phyloP scores from a whole-genome alignment of 2,113 vertebrate genomes.

The Cygnus atratus region DNA sequence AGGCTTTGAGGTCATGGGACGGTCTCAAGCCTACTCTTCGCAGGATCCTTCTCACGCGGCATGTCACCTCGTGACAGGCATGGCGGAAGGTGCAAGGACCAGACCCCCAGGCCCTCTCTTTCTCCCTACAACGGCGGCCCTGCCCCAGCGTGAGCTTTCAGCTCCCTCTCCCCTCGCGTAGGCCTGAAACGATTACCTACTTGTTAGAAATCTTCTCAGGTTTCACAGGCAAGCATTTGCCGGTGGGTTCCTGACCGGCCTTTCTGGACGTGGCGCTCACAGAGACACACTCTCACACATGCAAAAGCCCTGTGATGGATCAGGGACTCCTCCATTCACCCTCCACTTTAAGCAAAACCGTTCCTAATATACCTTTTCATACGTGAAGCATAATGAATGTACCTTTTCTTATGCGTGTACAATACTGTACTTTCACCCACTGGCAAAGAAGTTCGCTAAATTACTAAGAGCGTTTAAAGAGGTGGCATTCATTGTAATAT shows the following conservation, averaged over 20 bases:
- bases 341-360: constrained; percentile 57
- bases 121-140: constrained; percentile 39
- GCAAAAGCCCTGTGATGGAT: constrained; percentile 55
- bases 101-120: constrained; percentile 51
- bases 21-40: neutral
- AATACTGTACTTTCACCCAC: constrained; percentile 74
- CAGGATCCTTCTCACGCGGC: neutral
- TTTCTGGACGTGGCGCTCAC: constrained; percentile 43
- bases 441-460: constrained; percentile 69
- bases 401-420: constrained; percentile 70
- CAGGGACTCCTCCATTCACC: constrained; percentile 52
- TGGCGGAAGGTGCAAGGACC: constrained; percentile 45
- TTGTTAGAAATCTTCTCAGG: constrained; percentile 85
- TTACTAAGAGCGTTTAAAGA: constrained; percentile 68
- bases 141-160: constrained; percentile 74
- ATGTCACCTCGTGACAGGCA: neutral
- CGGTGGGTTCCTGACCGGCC: constrained; percentile 56
- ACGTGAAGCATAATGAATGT: constrained; percentile 66
- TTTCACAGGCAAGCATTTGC: constrained; percentile 80
- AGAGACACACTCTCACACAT: constrained; percentile 48
- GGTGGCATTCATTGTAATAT: constrained; percentile 69
- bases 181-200: constrained; percentile 83
- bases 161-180: constrained; percentile 52
- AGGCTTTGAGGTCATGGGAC: constrained; percentile 27
- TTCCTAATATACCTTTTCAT: constrained; percentile 64